Evolutionary conservation across 2,888 invertebrate species (phyloP).

Genomic region (Anaspis maculata): DNA sequence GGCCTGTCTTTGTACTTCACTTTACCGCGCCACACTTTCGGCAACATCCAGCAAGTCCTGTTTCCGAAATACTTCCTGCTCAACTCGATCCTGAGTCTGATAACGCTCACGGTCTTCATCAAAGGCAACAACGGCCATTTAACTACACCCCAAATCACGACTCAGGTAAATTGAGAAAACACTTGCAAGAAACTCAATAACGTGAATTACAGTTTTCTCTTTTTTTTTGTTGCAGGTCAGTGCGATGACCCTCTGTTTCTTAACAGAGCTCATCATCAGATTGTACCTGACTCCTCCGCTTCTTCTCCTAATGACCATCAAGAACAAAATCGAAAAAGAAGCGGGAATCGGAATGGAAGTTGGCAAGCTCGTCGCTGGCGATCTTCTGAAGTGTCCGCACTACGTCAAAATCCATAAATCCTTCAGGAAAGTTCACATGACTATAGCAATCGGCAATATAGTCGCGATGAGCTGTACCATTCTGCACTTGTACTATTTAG

Average conservation of each 20-base stretch:
- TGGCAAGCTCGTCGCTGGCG: conserved; percentile 63
- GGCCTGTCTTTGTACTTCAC: conserved; percentile 80
- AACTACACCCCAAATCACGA: conserved; percentile 43
- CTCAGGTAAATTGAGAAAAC: conserved; percentile 42
- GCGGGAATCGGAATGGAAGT: conserved; percentile 74
- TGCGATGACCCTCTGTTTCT: conserved; percentile 57
- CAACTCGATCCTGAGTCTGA: conserved; percentile 65
- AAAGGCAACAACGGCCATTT: conserved; percentile 50
- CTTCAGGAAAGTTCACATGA: conserved; percentile 70
- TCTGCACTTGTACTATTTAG: conserved; percentile 58
- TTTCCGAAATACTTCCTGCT: conserved; percentile 82
- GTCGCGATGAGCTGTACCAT: conserved; percentile 58
- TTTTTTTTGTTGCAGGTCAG: conserved; percentile 51
- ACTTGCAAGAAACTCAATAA: no score
- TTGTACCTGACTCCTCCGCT: conserved; percentile 69
- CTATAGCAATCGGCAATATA: conserved; percentile 74
- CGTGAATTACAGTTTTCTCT: conserved; percentile 17
- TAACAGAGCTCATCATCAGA: conserved; percentile 68
- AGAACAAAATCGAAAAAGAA: conserved; percentile 65
- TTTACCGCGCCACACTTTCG: conserved; percentile 79
- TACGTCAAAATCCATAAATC: conserved; percentile 66
- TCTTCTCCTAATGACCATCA: conserved; percentile 62
- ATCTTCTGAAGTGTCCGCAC: conserved; percentile 67
- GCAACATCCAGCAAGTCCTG: conserved; percentile 75
- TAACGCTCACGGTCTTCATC: conserved; percentile 63